Percentiles rank a stretch among this genome's conserved stretches.
These are phyloP conservation scores for Thyatira batis DNA, from an alignment of 2,888 invertebrate species.

Conservation along the genomic window DNA sequence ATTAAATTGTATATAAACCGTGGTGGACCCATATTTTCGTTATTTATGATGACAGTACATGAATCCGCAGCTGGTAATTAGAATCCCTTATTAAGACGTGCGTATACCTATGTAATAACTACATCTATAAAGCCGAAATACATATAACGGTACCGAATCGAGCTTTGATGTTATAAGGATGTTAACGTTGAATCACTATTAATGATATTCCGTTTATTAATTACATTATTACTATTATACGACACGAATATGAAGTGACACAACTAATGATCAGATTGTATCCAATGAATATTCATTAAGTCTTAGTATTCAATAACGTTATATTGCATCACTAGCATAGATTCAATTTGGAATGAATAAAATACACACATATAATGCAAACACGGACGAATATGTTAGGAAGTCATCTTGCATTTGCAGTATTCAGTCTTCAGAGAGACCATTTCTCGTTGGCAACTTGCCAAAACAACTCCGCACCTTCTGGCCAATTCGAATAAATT, in stretches of 20 bases:
- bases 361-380: conserved; percentile 15
- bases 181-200: neutral
- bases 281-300: neutral
- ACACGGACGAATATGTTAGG: conserved; percentile 39
- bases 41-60: neutral
- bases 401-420: conserved; percentile 51
- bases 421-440: conserved; percentile 60
- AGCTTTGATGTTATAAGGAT: neutral
- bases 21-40: neutral
- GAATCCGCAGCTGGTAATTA: conserved; percentile 1
- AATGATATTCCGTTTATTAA: neutral
- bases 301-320: neutral
- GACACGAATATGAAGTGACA: neutral
- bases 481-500: conserved; percentile 53
- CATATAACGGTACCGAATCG: neutral
- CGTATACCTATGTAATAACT: neutral
- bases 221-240: neutral
- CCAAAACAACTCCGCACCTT: conserved; percentile 58
- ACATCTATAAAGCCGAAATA: neutral
- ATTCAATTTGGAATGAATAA: neutral
- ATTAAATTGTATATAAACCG: neutral
- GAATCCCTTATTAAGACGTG: neutral
- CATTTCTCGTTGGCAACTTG: conserved; percentile 51
- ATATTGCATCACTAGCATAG: neutral
- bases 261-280: neutral